Base-by-base conservation (phyloP, 2,888 invertebrate genomes). In the Erebia ligea region DNA sequence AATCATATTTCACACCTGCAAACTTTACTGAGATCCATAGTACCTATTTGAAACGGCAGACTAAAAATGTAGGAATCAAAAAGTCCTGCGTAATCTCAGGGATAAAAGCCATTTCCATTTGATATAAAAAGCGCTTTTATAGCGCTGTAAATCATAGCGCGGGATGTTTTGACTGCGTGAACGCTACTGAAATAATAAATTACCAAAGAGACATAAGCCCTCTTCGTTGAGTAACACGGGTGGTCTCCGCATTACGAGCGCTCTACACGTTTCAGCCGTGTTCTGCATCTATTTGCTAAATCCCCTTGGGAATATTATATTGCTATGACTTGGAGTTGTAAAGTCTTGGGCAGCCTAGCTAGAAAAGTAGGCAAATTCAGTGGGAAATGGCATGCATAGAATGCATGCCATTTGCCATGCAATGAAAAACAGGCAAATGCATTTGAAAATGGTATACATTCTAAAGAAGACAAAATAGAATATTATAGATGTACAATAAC, bases 151-250 rank as follows among this genome's bases (percentile, higher is more conserved):
- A 93, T 93, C 93, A 93, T 91, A 79, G 77, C 73, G 85, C 86
- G 90, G 91, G 90, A 89, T 92, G 93, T 92, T 92, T 89, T 92
- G 93, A 92, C 92, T 90, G 83, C 73, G 75, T 84, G 84, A 84
- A 81, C 81, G 78, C 78, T 84, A 85, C 91, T 88, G 91, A 89
- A 92, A 92, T 91, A 91, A 91, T 93, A 92, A 91, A 92, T 92
- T 90, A 88, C 83, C 82, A 80, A 85, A 83, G 86, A 89, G 91
- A 89, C 88, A 84, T 83, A 81, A 86, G 86, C 86, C 85, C 87
- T 86, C 87, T 86, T 82, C 80, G 78, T 81, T 84, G 45, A 21
- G 52, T 86, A 86, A 75, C 84, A 81, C 88, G 91, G 92, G 93
- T 92, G 92, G 92, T 93, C 92, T 79, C 71, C 76, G 75, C 78